These are phyloP conservation scores for Sphenodon punctatus DNA, from an alignment of 2,797 vertebrate genomes.

Conservation along the genomic window DNA sequence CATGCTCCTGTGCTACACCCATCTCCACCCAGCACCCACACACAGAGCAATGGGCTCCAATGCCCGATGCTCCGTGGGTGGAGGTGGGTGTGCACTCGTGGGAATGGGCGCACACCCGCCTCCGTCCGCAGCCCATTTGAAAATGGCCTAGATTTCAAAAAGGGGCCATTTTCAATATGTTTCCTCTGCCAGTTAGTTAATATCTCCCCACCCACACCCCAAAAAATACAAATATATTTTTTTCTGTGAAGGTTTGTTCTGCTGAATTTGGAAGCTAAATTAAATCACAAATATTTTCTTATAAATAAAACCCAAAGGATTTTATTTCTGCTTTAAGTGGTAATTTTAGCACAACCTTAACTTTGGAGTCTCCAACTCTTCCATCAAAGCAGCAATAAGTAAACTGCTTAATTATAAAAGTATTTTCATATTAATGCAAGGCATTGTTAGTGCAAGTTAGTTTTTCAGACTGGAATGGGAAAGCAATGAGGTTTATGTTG, in stretches of 20 bases:
- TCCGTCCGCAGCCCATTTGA: too few relatives aligned
- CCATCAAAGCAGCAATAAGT: neutral
- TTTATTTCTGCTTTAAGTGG: too few relatives aligned
- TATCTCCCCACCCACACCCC: too few relatives aligned
- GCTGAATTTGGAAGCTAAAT: neutral
- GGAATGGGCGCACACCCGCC: too few relatives aligned
- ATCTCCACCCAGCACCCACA: too few relatives aligned
- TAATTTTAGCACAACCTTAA: neutral
- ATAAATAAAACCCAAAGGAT: neutral
- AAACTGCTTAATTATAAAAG: too few relatives aligned
- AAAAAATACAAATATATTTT: neutral
- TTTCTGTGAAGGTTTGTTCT: neutral
- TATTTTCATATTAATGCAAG: neutral
- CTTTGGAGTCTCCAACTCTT: neutral
- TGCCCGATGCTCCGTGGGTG: too few relatives aligned
- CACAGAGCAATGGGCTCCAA: too few relatives aligned
- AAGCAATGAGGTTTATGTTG: slow-evolving; percentile 8
- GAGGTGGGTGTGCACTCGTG: too few relatives aligned
- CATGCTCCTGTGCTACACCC: too few relatives aligned
- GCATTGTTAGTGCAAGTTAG: neutral
- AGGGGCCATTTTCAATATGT: neutral
- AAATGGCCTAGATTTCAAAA: neutral
- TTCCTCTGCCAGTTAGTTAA: neutral
- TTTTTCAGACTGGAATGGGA: neutral
- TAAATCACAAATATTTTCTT: neutral